Evolutionary conservation across 2,888 invertebrate genomes (phyloP).

Genomic region (Andricus quercusramuli): DNA sequence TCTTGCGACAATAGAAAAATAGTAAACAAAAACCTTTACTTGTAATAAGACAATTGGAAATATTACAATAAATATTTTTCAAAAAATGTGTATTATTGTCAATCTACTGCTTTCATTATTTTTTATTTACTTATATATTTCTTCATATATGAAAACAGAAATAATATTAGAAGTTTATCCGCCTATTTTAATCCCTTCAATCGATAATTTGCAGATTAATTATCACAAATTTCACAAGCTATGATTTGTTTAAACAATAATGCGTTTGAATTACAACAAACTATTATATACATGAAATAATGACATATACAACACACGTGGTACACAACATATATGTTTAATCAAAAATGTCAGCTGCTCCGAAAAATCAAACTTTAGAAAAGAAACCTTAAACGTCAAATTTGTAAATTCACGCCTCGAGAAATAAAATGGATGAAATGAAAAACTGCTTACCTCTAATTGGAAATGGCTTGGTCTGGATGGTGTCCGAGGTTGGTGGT

Average conservation of each 20-base stretch:
- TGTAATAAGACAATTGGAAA: neutral
- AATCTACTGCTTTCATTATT: neutral
- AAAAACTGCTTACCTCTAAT: slow-evolving; percentile 84
- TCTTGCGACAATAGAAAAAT: neutral
- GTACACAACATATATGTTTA: neutral
- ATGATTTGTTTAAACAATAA: slow-evolving; percentile 2
- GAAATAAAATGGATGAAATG: slow-evolving; percentile 39
- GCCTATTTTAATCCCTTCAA: neutral
- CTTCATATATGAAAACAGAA: too few relatives aligned
- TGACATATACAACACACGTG: slow-evolving; percentile 7
- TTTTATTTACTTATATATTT: too few relatives aligned
- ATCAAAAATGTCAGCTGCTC: slow-evolving; percentile 5
- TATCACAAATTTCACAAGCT: neutral
- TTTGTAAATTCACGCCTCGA: neutral
- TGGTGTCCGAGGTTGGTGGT: slow-evolving; percentile 90
- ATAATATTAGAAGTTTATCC: too few relatives aligned
- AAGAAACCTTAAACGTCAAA: neutral
- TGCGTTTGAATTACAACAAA: neutral
- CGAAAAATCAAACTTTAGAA: neutral
- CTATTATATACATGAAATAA: neutral
- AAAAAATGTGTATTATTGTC: neutral
- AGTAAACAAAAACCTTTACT: neutral
- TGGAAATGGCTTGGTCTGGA: slow-evolving; percentile 94
- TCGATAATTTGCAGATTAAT: neutral
- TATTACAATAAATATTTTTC: neutral